Evolutionary conservation across 2,113 vertebrate genomes (phyloP), one percentile per base, ranked within the genome.

Genomic region (Cottus gobio): DNA sequence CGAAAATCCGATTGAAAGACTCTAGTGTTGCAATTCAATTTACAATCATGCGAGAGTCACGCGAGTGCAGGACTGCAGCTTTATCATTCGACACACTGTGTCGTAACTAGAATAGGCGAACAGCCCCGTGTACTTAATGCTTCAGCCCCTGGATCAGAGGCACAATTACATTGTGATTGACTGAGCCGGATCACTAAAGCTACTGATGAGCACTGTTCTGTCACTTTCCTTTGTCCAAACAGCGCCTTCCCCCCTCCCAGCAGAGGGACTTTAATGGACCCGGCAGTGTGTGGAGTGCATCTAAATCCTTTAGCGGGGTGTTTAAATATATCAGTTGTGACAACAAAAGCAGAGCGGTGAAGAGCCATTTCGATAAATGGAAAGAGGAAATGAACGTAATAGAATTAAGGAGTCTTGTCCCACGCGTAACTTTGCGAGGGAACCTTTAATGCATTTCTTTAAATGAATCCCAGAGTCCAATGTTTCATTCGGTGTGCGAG

Each of bases 101-200:
- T 73, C 82, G 85, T 89, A 90, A 87, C 85, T 75, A 82, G 80
- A 74, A 66, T 20, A 73, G 69, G 71, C 80, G 84, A 86, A 81
- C 71, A 73, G 82, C 62, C 44, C 67, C 24, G 85, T 89, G 90
- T 90, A 83, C 80, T 87, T 90, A 90, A 93, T 90, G 91, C 90
- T 92, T 91, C 89, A 94, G 94, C 94, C 89, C 89, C 93, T 93
- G 92, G 94, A 93, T 84, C 91, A 82, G 36, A 85, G 58, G 84
- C 85, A 89, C 87, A 93, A 92, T 90, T 90, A 92, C 93, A 93
- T 89, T 91, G 84, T 86, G 89, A 93, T 90, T 86, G 84, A 88
- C 83, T 87, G 80, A 36, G 77, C 78, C 44, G 77, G 65, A 85
- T 89, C 82, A 85, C 82, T 75, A 75, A 84, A 87, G 77, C 66